Evolutionary conservation across 2,888 invertebrate species (phyloP).

Genomic region (Eristalis arbustorum): DNA sequence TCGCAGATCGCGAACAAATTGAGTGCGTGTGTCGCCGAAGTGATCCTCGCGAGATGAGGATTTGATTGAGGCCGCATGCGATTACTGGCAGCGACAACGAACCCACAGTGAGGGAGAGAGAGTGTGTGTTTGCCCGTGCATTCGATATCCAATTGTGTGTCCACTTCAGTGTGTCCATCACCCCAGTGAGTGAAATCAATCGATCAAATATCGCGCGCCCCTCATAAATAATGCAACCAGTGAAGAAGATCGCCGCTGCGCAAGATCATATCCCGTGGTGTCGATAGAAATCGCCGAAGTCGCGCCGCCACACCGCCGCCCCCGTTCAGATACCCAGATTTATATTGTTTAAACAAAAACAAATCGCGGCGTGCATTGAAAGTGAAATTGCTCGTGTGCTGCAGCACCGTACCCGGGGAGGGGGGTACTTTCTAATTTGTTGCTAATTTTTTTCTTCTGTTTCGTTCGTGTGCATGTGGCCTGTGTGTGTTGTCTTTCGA

Average conservation of each 20-base stretch:
- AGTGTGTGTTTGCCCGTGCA: slow-evolving; percentile 12
- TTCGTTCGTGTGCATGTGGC: too few species aligned
- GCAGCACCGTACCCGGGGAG: slow-evolving; percentile 21
- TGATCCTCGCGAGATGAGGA: background rate
- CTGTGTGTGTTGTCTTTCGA: background rate
- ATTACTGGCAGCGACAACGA: background rate
- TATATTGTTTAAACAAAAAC: slow-evolving; percentile 7
- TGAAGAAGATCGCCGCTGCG: background rate
- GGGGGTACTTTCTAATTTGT: slow-evolving; percentile 61
- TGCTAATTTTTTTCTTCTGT: slow-evolving; percentile 3
- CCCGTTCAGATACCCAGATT: background rate
- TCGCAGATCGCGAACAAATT: background rate
- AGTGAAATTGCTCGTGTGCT: slow-evolving; percentile 51
- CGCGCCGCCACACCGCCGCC: too few species aligned
- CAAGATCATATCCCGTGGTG: slow-evolving; percentile 11
- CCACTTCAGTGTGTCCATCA: slow-evolving; percentile 12
- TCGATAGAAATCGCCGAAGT: slow-evolving; percentile 15
- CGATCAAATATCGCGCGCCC: slow-evolving; percentile 33
- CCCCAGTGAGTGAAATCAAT: slow-evolving; percentile 44
- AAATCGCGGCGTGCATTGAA: slow-evolving; percentile 50
- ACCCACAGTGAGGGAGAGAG: background rate
- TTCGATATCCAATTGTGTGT: slow-evolving; percentile 45
- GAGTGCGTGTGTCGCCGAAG: background rate
- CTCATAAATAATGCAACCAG: slow-evolving; percentile 49
- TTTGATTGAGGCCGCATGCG: slow-evolving; percentile 34